Evolutionary conservation across 2,113 vertebrate species (phyloP).

Genomic region (Cettia cetti): DNA sequence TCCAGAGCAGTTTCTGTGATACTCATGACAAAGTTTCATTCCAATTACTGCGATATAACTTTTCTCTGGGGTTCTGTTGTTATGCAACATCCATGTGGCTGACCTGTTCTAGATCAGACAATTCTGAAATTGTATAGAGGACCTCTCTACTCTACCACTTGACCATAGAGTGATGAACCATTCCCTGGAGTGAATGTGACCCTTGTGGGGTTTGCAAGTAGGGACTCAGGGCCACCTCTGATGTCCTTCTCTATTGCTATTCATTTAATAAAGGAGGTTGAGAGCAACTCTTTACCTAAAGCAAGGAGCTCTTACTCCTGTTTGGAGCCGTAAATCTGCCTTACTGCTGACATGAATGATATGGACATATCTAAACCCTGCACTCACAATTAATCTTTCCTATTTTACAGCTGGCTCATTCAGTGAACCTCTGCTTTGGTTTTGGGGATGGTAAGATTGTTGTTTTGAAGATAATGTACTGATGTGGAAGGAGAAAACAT

Average conservation of each 20-base stretch:
- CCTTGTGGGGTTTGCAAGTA: background rate
- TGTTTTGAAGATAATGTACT: background rate
- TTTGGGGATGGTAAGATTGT: background rate
- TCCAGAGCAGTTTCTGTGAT: background rate
- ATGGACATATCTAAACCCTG: background rate
- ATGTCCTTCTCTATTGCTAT: background rate
- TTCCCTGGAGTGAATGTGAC: background rate
- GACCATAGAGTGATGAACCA: accelerated
- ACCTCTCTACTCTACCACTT: background rate
- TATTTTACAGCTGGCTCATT: background rate
- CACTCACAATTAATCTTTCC: background rate
- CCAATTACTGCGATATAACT: background rate
- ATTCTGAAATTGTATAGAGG: background rate
- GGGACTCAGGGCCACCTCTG: background rate
- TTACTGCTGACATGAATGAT: background rate
- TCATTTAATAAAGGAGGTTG: background rate
- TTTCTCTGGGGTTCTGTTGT: background rate
- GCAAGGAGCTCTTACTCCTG: background rate
- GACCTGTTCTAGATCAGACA: background rate
- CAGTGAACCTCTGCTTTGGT: background rate
- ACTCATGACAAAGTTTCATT: background rate
- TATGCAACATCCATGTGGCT: accelerated
- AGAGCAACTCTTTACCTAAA: background rate
- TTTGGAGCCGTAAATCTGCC: background rate
- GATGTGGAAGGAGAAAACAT: background rate